Evolutionary conservation across 2,888 invertebrate species (phyloP), one percentile per base, ranked within the genome.

Genomic region (Byasa hedistus): DNA sequence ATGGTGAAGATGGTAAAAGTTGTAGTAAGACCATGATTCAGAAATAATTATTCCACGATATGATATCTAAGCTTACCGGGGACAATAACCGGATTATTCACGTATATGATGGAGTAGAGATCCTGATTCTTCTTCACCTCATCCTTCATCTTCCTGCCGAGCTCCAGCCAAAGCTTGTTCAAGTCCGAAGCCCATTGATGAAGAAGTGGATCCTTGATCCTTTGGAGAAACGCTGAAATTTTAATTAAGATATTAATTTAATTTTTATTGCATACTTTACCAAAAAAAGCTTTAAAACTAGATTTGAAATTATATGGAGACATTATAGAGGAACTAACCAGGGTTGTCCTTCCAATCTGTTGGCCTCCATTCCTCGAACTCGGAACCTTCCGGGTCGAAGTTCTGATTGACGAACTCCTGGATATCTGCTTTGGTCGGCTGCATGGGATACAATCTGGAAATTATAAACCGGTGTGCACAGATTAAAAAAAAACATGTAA

Each of bases 91-190:
- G 96, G 95, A 81, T 98, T 93, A 0, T 96, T 94, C 1, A 98
- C 96, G 73, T 96, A 96, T 75, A 98, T 96, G 71, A 98, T 95
- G 66, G 98, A 98, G 89, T 97, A 97, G 44, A 93, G 91, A 2
- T 96, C 93, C 52, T 94, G 94, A 82, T 96, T 93, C 19, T 92
- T 75, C 68, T 93, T 88, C 3, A 97, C 95, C 68, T 96, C 95
- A 0, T 92, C 86, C 75, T 94, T 95, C 93, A 97, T 95, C 89
- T 96, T 95, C 69, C 95, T 93, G 0, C 96, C 96, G 4, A 97
- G 88, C 27, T 92, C 90, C 76, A 95, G 94, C 97, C 97, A 97
- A 44, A 96, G 89, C 2, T 84, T 81, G 84, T 97, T 96, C 69
- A 97, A 89, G 10, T 95, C 93, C 0, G 88, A 84, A 0, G 95